Evolutionary conservation across 2,888 invertebrate species (phyloP).

Genomic region (Harpagoxenus sublaevis): DNA sequence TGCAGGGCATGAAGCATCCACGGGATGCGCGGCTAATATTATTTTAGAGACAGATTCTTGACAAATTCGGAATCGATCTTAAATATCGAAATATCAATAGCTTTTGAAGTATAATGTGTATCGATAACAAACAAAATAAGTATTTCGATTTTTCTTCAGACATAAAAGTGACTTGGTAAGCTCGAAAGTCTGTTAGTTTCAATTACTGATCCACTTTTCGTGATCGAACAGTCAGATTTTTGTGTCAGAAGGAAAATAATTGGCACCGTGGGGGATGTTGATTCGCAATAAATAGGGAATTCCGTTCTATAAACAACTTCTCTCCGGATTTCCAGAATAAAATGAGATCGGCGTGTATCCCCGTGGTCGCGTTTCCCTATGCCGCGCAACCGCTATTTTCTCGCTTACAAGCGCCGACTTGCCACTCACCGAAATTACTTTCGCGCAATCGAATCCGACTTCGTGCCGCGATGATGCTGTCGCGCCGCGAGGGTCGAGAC

Average conservation of each 20-base stretch:
- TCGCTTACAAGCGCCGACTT: constrained; percentile 49
- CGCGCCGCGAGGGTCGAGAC: constrained; percentile 46
- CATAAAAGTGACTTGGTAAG: background rate
- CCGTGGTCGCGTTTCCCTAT: constrained; percentile 16
- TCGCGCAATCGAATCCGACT: constrained; percentile 54
- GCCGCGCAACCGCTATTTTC: constrained; percentile 21
- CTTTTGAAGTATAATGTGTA: too few relatives aligned
- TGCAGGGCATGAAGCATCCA: background rate
- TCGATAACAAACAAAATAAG: background rate
- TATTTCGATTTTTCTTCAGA: background rate
- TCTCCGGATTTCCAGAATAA: constrained; percentile 29
- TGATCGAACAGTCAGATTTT: background rate
- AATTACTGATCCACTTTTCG: constrained; percentile 13
- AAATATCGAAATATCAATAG: background rate
- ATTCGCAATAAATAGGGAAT: constrained; percentile 43
- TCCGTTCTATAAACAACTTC: constrained; percentile 33
- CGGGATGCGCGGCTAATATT: background rate
- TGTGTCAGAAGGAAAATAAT: constrained; percentile 4
- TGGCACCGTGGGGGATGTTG: constrained; percentile 1
- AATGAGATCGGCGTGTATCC: constrained; percentile 24
- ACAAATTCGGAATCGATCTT: background rate
- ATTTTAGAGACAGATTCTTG: background rate
- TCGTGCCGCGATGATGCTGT: constrained; percentile 53
- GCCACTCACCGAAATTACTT: constrained; percentile 56
- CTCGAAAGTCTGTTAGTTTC: constrained; percentile 3